Conservation (phyloP, 2,113 vertebrate species). For the Chunga burmeisteri region DNA sequence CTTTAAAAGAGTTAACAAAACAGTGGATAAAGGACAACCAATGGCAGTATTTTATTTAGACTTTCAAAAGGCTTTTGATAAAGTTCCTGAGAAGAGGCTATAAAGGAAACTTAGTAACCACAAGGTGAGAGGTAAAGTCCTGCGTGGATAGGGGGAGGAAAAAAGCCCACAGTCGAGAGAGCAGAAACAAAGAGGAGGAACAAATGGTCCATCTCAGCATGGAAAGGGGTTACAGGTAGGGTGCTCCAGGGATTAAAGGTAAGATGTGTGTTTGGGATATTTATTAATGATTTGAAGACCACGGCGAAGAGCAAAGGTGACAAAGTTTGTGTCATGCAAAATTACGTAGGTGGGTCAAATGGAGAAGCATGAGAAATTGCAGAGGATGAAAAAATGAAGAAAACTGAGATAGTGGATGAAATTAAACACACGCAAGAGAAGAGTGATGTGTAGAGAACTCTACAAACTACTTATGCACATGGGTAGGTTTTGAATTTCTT, state of each 20-base stretch:
- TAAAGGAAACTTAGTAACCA: slow-evolving; percentile 10
- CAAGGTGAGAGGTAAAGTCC: slow-evolving; percentile 32
- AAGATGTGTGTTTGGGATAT: not conserved
- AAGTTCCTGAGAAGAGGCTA: slow-evolving; percentile 36
- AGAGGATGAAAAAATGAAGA: not conserved
- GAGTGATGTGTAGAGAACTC: not conserved
- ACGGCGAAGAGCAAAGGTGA: not conserved
- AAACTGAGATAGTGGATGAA: not conserved
- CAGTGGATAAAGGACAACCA: slow-evolving; percentile 12
- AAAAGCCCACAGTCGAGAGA: not conserved
- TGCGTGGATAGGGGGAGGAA: not conserved
- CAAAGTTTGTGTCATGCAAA: slow-evolving; percentile 51
- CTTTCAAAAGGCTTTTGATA: slow-evolving; percentile 44
- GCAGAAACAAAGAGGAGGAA: slow-evolving; percentile 42
- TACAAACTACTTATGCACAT: not conserved
- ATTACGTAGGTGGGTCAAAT: slow-evolving; percentile 19
- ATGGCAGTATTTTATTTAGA: slow-evolving; percentile 27
- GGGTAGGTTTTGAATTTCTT: not conserved
- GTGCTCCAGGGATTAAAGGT: slow-evolving; percentile 26
- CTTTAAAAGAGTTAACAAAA: slow-evolving; percentile 39
- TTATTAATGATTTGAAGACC: slow-evolving; percentile 59
- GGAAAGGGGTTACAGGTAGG: slow-evolving; percentile 21
- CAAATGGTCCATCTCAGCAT: slow-evolving; percentile 35
- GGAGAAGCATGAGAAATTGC: not conserved
- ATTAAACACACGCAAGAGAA: not conserved